Base-by-base conservation (phyloP, 2,113 vertebrate genomes). In the Perognathus longimembris region DNA sequence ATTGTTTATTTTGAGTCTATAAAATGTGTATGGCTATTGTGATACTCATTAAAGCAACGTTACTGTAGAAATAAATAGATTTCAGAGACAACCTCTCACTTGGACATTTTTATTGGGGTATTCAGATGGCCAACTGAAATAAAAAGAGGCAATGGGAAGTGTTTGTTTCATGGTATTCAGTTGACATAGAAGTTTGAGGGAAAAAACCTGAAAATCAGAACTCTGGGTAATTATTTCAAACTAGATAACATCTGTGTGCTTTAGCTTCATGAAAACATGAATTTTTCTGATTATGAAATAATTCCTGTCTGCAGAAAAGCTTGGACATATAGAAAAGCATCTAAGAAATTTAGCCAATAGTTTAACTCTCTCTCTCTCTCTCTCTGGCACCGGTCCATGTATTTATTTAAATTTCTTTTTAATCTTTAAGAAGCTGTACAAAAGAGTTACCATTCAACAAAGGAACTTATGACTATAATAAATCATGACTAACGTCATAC, bases 271-370 rank as follows among this genome's bases (percentile, higher is more conserved):
- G 90, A 73, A 88, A 74, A 94, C 28, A 6, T 20, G 3, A 38
- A 67, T 85, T 89, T 88, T 54, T 88, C 30, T 92, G 63, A 77
- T 77, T 84, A 67, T 71, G 74, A 91, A 93, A 70, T 87, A 87
- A 76, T 54, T 63, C 28, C 66, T 76, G 30, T 89, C 89, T 34
- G 50, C 76, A 78, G 57, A 92, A 95, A 95, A 73, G 63, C 54
- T 32, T 79, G 70, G 30, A 59, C 38, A 67, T 2, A n/a, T 34
- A 93, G 61, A 88, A 88, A 80, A 90, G 38, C 26, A 88, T 80
- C 59, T 30, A 87, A 50, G 74, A 92, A 76, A 36, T n/a, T 3
- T 6, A 81, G n/a, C 30, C 32, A 73, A 17, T 17, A 81, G 38
- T 74, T 88, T 17, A 54, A 54, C 50, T 18, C 50, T 4, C 11